Percentiles rank a stretch among this genome's conserved stretches.
Conservation (phyloP, 2,113 vertebrate species). For the Microtus montanus region DNA sequence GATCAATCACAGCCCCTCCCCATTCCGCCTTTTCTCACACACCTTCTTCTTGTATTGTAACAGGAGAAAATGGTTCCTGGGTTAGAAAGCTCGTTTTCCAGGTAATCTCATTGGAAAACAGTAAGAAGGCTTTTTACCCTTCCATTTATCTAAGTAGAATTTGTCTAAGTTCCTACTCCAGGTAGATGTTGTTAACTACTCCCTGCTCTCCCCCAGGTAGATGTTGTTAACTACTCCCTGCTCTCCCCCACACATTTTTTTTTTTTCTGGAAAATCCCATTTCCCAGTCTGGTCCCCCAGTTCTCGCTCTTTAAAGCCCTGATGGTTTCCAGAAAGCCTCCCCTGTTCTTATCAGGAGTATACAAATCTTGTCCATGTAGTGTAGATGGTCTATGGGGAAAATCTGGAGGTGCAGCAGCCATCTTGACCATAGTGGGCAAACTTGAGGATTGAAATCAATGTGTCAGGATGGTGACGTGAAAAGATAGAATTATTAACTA, state of each 20-base stretch:
- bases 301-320: constrained; percentile 14
- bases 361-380: not conserved
- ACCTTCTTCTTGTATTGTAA: not conserved
- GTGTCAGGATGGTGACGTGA: not conserved
- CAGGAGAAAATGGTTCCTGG: constrained; percentile 16
- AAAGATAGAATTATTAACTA: not conserved
- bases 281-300: not conserved
- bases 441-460: not conserved
- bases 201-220: not conserved
- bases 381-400: not conserved
- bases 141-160: not conserved
- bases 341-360: not conserved
- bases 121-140: not conserved
- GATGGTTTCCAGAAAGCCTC: constrained; percentile 5
- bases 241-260: not conserved
- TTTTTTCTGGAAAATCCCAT: not conserved
- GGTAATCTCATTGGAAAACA: constrained; percentile 32
- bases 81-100: not conserved
- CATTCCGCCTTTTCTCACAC: not conserved
- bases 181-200: not conserved
- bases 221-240: not conserved
- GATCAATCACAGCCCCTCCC: not conserved
- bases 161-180: not conserved
- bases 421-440: not conserved
- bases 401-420: not conserved